These are phyloP conservation scores for Apamea sordens DNA, from an alignment of 2,888 invertebrate species.

Conservation along the genomic window DNA sequence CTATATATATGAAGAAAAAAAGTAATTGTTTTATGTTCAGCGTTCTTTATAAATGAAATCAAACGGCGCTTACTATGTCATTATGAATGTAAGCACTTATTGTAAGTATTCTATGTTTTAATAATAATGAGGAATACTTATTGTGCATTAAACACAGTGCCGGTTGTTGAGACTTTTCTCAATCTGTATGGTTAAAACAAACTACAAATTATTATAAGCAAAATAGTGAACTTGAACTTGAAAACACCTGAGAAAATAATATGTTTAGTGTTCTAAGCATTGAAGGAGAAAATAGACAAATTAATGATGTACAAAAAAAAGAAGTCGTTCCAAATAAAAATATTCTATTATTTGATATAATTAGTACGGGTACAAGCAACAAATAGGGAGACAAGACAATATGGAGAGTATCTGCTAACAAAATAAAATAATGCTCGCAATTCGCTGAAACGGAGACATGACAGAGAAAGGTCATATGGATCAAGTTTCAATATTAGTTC, in stretches of 20 bases:
- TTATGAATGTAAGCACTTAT: constrained; percentile 5
- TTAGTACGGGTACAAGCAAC: neutral
- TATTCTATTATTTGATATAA: neutral
- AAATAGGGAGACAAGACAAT: neutral
- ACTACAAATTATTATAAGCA: neutral
- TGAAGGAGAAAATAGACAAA: neutral
- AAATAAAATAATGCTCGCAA: neutral
- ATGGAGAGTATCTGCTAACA: neutral
- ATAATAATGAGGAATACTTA: neutral
- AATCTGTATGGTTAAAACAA: neutral
- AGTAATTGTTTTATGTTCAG: neutral
- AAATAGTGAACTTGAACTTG: neutral
- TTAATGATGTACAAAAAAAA: neutral
- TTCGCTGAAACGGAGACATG: neutral
- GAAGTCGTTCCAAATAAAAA: neutral
- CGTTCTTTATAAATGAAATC: neutral
- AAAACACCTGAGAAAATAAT: neutral
- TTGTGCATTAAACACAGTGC: neutral
- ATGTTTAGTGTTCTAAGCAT: neutral
- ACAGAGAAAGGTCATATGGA: constrained; percentile 26
- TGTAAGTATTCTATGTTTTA: constrained; percentile 4
- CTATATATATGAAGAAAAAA: neutral
- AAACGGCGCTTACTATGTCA: neutral
- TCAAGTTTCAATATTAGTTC: constrained; percentile 16
- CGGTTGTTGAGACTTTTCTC: neutral